Evolutionary conservation across 2,797 vertebrate genomes (phyloP).

Genomic region (Enteromius treurensis): DNA sequence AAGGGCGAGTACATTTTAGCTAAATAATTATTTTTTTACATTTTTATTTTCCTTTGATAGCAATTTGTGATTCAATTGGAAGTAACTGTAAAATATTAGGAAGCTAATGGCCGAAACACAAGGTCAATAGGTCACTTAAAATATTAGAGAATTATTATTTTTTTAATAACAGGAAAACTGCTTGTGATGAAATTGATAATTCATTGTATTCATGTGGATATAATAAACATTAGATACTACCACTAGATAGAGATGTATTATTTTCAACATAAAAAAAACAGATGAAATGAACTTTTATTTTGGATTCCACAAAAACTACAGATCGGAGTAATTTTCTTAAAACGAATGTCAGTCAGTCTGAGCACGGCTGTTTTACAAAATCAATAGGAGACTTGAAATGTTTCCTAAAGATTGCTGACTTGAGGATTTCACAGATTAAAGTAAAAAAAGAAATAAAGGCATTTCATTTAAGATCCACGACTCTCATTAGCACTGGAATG

Average conservation of each 20-base stretch:
- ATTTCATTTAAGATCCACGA: neutral
- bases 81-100: too few species aligned
- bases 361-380: neutral
- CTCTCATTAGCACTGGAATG: neutral
- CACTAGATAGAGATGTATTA: neutral
- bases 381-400: neutral
- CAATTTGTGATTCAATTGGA: too few species aligned
- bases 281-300: slow-evolving; percentile 2
- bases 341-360: neutral
- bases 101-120: too few species aligned
- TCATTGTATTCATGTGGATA: neutral
- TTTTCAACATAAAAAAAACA: neutral
- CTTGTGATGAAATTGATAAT: neutral
- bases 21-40: neutral
- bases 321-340: neutral
- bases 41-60: neutral
- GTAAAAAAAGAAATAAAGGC: neutral
- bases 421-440: neutral
- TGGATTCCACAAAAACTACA: neutral
- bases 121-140: too few species aligned
- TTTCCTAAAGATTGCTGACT: neutral
- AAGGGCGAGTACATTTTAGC: neutral
- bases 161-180: neutral
- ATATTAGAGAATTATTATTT: too few species aligned
- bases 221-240: neutral